Base-by-base conservation (phyloP, 1,140 invertebrate species). In the Heliconius melpomene region DNA sequence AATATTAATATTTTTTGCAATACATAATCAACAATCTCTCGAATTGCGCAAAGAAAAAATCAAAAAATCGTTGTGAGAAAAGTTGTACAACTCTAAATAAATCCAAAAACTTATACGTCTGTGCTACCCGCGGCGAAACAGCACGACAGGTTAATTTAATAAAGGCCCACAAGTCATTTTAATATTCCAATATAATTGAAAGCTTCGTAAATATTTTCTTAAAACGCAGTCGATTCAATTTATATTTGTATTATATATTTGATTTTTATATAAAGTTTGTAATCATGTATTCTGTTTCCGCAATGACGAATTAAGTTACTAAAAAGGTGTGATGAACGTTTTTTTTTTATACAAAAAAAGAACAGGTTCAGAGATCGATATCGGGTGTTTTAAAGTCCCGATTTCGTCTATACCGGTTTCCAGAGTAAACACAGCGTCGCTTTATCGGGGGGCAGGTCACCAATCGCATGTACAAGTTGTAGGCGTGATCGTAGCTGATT, bases 401-500 rank as follows among this genome's bases (percentile, higher is more conserved):
- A 77, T 71, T 71, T 40, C 26, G 77, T 57, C 70, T 40, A 74
- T 70, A 79, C 78, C 78, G 78, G 78, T 79, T 77, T 74, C 54
- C 54, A 8, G 72, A 40, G 81, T 82, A 82, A 82, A 79, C 77
- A 76, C 38, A 60, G 79, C 74, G 75, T 82, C 71, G 71, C 50
- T 78, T 57, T 73, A 78, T 78, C 50, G 84, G 88, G 88, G 88
- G 87, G 88, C 60, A 66, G 83, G 84, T 87, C 88, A 88, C 85
- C 92, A 94, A 94, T 94, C 89, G 91, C 91, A 88, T 87, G 87
- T 90, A 94, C 93, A 93, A 93, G 93, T 87, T 91, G 91, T 92
- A 94, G 93, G 93, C 93, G 93, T 93, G 91, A 92, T 93, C 88
- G 87, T 87, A 83, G 91, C 93, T 93, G 93, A 94, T 94, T 93